Evolutionary conservation across 2,888 invertebrate species (phyloP).

Genomic region (Eustalomyia histrio): DNA sequence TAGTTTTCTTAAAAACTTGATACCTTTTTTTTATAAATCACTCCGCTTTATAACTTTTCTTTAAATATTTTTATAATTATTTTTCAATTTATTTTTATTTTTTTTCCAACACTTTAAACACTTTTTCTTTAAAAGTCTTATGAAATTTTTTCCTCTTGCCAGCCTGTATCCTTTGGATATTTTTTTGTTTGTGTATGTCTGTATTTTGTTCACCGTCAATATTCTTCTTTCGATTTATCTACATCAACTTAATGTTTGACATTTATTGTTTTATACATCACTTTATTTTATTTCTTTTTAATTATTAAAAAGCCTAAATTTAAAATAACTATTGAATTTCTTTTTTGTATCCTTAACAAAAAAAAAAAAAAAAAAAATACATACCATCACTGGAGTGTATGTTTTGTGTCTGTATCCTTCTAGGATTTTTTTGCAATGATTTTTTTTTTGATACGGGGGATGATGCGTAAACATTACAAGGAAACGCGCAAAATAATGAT

Average conservation of each 20-base stretch:
- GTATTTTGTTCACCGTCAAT: slow-evolving; percentile 18
- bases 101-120: background rate
- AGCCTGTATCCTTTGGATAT: slow-evolving; percentile 26
- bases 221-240: slow-evolving; percentile 24
- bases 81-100: background rate
- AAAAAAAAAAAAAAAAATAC: slow-evolving; percentile 44
- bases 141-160: background rate
- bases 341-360: slow-evolving; percentile 33
- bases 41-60: background rate
- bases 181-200: background rate
- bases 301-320: slow-evolving; percentile 1
- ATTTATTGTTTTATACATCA: slow-evolving; percentile 21
- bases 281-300: background rate
- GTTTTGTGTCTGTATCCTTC: slow-evolving; percentile 49
- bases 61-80: background rate
- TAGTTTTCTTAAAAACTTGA: slow-evolving; percentile 13
- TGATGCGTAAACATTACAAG: slow-evolving; percentile 57
- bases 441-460: slow-evolving; percentile 40
- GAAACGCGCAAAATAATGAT: slow-evolving; percentile 30
- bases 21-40: background rate
- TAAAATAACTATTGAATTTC: slow-evolving; percentile 12
- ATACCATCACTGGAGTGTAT: slow-evolving; percentile 47
- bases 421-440: slow-evolving; percentile 24
- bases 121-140: background rate
- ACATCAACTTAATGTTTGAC: slow-evolving; percentile 4